A percentile compares a stretch with the other conserved stretches of the same genome.
Conservation (phyloP, 2,888 invertebrate genomes). For the Nowickia ferox region DNA sequence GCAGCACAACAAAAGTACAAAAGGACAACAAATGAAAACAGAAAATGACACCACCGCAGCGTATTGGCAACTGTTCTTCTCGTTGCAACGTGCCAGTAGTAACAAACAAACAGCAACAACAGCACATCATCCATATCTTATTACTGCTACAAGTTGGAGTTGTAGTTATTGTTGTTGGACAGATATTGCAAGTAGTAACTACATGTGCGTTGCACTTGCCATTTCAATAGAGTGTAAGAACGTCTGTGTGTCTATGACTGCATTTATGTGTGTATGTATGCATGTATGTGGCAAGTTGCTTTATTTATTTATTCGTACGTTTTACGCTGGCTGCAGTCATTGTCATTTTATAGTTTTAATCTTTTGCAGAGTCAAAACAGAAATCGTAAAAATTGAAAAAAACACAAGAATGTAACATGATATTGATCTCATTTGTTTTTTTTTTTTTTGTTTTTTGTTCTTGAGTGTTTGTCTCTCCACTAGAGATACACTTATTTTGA, state of each 20-base stretch:
- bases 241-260: conserved; percentile 10
- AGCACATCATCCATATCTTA: conserved; percentile 65
- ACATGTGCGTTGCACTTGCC: conserved; percentile 71
- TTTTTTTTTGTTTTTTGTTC: conserved; percentile 2
- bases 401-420: conserved; percentile 66
- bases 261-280: neutral
- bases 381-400: conserved; percentile 19
- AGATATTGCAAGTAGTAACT: conserved; percentile 42
- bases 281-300: conserved; percentile 13
- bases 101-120: conserved; percentile 22
- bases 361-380: conserved; percentile 26
- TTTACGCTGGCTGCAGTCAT: conserved; percentile 28
- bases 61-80: conserved; percentile 38
- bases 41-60: conserved; percentile 47
- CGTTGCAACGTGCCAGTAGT: conserved; percentile 15
- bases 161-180: conserved; percentile 51
- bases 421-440: conserved; percentile 70
- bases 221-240: conserved; percentile 41
- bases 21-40: conserved; percentile 34
- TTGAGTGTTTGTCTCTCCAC: conserved; percentile 9
- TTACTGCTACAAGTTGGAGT: conserved; percentile 51
- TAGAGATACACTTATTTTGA: conserved; percentile 28
- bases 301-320: conserved; percentile 44
- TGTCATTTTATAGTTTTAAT: conserved; percentile 68
- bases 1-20: conserved; percentile 24